Conservation (phyloP, 92 coral and sea anemone genomes). For the Plumapathes pennacea region DNA sequence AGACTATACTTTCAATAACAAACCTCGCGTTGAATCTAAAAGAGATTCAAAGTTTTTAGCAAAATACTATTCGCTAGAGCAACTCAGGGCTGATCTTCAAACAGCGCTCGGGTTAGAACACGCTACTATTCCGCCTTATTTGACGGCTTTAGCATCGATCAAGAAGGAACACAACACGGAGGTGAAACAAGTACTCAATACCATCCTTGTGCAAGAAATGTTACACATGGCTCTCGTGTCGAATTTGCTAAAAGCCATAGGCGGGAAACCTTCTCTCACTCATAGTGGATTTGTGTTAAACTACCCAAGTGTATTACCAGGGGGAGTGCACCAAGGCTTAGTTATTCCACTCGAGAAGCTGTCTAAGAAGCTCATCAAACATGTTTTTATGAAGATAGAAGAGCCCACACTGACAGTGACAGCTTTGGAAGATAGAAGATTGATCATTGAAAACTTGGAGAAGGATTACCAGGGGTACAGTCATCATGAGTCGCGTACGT, state of each 20-base stretch:
- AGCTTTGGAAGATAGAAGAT: no score
- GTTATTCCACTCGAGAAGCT: conserved; percentile 67
- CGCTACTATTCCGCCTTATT: conserved; percentile 74
- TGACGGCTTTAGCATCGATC: conserved; percentile 67
- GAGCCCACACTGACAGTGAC: no score
- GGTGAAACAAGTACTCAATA: conserved; percentile 38
- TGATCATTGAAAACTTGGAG: no score
- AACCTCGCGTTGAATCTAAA: no score
- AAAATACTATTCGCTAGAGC: conserved; percentile 30
- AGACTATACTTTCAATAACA: no score
- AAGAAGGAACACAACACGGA: conserved; percentile 51
- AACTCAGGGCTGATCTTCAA: conserved; percentile 52
- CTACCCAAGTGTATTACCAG: conserved; percentile 75
- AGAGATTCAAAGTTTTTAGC: no score
- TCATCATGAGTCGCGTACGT: no score
- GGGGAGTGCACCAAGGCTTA: conserved; percentile 72
- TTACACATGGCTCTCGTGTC: conserved; percentile 72
- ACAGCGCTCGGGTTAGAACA: conserved; percentile 69
- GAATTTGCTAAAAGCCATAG: conserved; percentile 77
- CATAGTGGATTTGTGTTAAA: conserved; percentile 31
- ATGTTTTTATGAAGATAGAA: conserved; percentile 78
- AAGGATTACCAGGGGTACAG: no score
- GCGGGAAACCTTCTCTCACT: conserved; percentile 60
- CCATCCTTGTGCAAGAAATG: conserved; percentile 66
- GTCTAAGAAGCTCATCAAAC: conserved; percentile 61